Percentiles rank a stretch among this genome's conserved stretches.
Evolutionary conservation across 2,113 vertebrate species (phyloP).

Genomic region (Mohoua ochrocephala): DNA sequence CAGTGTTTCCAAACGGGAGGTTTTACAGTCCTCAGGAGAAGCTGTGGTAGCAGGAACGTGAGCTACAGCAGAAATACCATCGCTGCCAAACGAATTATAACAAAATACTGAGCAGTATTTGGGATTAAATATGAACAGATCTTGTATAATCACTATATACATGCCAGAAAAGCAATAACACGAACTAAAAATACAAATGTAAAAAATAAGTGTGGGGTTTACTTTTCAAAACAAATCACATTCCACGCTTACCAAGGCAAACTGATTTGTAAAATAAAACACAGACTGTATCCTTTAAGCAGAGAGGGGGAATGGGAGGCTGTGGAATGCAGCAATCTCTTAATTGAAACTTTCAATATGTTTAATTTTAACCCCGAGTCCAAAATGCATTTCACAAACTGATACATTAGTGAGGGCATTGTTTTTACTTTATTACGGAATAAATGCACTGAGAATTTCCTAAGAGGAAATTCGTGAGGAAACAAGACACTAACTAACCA

Average conservation of each 20-base stretch:
- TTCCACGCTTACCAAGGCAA: neutral
- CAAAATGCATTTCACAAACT: neutral
- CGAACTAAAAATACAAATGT: neutral
- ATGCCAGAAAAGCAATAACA: neutral
- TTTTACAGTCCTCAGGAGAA: conserved; percentile 30
- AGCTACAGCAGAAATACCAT: neutral
- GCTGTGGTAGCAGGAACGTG: neutral
- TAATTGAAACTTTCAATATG: neutral
- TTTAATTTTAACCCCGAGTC: neutral
- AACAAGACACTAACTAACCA: neutral
- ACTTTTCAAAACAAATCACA: conserved; percentile 20
- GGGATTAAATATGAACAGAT: neutral
- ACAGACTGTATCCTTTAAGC: neutral
- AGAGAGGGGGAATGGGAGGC: neutral
- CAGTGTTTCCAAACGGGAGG: neutral
- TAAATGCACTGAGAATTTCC: neutral
- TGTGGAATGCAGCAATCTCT: neutral
- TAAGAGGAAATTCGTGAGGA: neutral
- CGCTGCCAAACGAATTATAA: neutral
- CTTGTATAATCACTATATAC: neutral
- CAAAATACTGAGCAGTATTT: neutral
- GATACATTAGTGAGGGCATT: neutral
- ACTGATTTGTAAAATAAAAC: conserved; percentile 1
- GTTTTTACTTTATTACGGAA: neutral
- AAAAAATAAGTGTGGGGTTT: neutral